Evolutionary conservation across 2,113 vertebrate genomes (phyloP).

Genomic region (Anhinga rufa): DNA sequence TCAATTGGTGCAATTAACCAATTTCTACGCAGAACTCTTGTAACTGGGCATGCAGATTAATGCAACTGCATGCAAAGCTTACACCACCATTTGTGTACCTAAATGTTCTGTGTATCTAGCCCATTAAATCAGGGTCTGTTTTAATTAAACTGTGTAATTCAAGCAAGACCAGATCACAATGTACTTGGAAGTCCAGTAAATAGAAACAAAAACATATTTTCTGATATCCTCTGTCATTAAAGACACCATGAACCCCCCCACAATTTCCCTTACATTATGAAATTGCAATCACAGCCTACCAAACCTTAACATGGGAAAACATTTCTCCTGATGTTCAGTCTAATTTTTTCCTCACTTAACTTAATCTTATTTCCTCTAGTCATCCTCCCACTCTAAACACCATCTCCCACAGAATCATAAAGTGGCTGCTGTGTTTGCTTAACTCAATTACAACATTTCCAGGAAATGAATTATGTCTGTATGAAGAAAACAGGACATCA

Average conservation of each 20-base stretch:
- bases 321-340: neutral
- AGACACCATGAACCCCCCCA: neutral
- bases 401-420: constrained; percentile 15
- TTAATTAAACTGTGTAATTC: constrained; percentile 32
- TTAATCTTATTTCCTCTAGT: constrained; percentile 20
- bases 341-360: constrained; percentile 8
- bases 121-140: constrained; percentile 23
- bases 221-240: neutral
- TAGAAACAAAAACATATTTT: neutral
- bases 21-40: constrained; percentile 24
- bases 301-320: neutral
- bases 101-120: constrained; percentile 15
- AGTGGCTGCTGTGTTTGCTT: neutral
- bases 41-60: constrained; percentile 41
- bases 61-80: constrained; percentile 11
- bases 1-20: constrained; percentile 49
- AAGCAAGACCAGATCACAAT: neutral
- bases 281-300: neutral
- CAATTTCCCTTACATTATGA: neutral
- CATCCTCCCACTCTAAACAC: constrained; percentile 36
- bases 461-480: neutral
- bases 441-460: neutral
- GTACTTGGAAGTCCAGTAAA: neutral
- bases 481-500: neutral
- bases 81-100: constrained; percentile 14